Percentiles rank a stretch among this genome's conserved stretches.
phyloP scores from a whole-genome alignment of 2,888 invertebrate genomes.

The Cheilosia urbana region DNA sequence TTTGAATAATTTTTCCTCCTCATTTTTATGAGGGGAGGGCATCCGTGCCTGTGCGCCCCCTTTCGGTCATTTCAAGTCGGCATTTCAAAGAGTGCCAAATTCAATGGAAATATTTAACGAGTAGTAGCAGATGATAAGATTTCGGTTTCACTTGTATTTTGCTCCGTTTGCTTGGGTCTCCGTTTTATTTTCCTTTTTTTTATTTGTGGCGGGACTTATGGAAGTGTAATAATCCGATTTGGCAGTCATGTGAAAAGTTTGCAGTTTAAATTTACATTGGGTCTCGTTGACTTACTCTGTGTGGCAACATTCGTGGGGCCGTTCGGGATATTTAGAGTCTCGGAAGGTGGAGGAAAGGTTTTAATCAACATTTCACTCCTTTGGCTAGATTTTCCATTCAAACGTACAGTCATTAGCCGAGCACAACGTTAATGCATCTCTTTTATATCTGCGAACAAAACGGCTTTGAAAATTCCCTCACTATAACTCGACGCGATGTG shows the following conservation, averaged over 20 bases:
- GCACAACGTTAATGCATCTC: neutral
- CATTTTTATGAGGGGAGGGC: neutral
- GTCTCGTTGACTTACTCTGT: neutral
- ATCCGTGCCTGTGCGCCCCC: constrained; percentile 11
- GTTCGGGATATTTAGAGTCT: too few relatives aligned
- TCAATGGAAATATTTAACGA: constrained; percentile 61
- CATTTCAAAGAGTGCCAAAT: constrained; percentile 45
- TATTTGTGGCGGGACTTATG: constrained; percentile 22
- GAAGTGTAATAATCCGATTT: constrained; percentile 57
- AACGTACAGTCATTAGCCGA: neutral
- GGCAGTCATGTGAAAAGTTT: constrained; percentile 68
- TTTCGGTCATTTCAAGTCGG: constrained; percentile 3
- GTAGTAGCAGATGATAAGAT: constrained; percentile 37
- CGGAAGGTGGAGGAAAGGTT: too few relatives aligned
- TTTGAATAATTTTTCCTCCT: constrained; percentile 54
- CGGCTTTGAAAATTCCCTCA: neutral
- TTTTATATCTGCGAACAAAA: neutral
- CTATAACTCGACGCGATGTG: neutral
- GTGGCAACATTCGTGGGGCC: neutral
- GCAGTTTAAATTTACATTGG: constrained; percentile 28
- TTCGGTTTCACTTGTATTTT: neutral
- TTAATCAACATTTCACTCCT: too few relatives aligned
- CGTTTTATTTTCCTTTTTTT: neutral
- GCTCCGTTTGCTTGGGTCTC: constrained; percentile 5
- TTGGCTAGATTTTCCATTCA: too few relatives aligned